These are phyloP conservation scores for Seriola rivoliana DNA, from an alignment of 2,113 vertebrate genomes.

Conservation along the genomic window DNA sequence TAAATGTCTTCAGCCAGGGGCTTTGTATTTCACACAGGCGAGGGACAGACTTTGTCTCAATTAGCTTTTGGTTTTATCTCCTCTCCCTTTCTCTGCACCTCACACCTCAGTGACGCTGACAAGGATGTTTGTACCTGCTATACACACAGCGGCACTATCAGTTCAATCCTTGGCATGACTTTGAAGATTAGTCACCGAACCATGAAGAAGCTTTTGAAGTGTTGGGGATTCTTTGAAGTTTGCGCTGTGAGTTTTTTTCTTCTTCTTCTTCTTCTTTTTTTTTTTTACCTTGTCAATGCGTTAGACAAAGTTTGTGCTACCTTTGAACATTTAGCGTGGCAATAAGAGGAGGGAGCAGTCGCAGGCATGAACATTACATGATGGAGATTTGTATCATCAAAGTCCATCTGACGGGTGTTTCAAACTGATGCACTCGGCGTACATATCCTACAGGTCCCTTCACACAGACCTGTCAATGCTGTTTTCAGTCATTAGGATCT, in stretches of 20 bases:
- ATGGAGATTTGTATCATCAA: slow-evolving; percentile 74
- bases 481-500: slow-evolving; percentile 25
- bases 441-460: slow-evolving; percentile 35
- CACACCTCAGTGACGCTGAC: slow-evolving; percentile 62
- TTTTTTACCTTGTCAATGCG: slow-evolving; percentile 40
- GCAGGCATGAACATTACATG: slow-evolving; percentile 56
- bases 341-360: slow-evolving; percentile 38
- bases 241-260: not conserved
- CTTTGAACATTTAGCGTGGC: slow-evolving; percentile 71
- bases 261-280: not conserved
- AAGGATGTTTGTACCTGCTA: slow-evolving; percentile 74
- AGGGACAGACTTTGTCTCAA: slow-evolving; percentile 80
- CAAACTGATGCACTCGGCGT: slow-evolving; percentile 29
- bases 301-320: slow-evolving; percentile 57
- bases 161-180: slow-evolving; percentile 71
- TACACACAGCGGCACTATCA: slow-evolving; percentile 65
- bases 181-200: slow-evolving; percentile 77
- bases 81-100: slow-evolving; percentile 60
- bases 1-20: slow-evolving; percentile 65
- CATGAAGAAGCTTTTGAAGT: slow-evolving; percentile 76
- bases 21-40: slow-evolving; percentile 56
- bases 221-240: slow-evolving; percentile 76
- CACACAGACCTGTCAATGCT: slow-evolving; percentile 3
- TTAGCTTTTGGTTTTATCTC: slow-evolving; percentile 77
- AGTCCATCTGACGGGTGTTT: slow-evolving; percentile 50